A percentile compares a stretch with the other conserved stretches of the same genome.
Conservation (phyloP, 2,797 vertebrate species). For the Pelochelys cantorii region DNA sequence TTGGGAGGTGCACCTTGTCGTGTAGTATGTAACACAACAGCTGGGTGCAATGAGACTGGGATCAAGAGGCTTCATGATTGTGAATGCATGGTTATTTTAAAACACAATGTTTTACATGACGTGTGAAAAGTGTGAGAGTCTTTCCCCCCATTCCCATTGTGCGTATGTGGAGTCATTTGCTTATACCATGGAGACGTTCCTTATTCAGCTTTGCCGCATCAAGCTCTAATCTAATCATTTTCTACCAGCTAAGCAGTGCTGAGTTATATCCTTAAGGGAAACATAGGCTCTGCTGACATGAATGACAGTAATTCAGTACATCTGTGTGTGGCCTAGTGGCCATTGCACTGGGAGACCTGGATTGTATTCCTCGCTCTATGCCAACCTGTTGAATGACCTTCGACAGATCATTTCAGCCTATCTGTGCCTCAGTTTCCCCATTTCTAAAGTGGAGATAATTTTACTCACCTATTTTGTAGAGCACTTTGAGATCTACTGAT, state of each 20-base stretch:
- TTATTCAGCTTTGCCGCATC: neutral
- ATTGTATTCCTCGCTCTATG: neutral
- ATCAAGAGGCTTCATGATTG: slow-evolving; percentile 17
- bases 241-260: neutral
- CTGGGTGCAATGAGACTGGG: neutral
- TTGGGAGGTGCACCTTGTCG: neutral
- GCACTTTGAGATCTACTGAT: neutral
- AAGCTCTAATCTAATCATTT: neutral
- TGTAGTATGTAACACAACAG: slow-evolving; percentile 2
- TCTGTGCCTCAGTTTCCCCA: neutral
- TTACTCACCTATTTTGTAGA: neutral
- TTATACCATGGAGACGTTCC: neutral
- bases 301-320: neutral
- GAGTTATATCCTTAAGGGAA: neutral
- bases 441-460: neutral
- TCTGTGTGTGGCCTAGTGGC: neutral
- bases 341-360: neutral
- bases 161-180: neutral
- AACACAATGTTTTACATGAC: neutral
- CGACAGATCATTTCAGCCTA: neutral
- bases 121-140: neutral
- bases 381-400: neutral
- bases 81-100: neutral
- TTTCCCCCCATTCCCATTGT: neutral
- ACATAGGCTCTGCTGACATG: neutral